Conservation (phyloP, 2,888 invertebrate genomes). For the Dryocosmus kuriphilus region DNA sequence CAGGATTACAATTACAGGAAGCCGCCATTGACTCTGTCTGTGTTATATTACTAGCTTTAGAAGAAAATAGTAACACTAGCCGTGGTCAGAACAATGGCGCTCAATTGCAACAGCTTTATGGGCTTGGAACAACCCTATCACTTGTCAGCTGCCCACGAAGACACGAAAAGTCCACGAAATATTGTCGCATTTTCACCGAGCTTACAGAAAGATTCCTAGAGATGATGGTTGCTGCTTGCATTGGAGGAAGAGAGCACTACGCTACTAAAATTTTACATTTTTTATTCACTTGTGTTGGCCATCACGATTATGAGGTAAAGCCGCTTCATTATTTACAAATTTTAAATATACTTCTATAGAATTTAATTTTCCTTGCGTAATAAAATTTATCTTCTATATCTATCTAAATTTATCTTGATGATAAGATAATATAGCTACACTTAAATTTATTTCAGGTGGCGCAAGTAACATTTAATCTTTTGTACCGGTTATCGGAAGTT, state of each 20-base stretch:
- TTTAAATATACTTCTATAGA: too few species aligned
- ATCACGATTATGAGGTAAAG: constrained; percentile 98
- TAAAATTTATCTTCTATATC: constrained; percentile 44
- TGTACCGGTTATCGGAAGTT: constrained; percentile 98
- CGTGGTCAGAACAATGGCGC: constrained; percentile 80
- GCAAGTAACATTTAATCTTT: constrained; percentile 97
- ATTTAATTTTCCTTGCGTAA: background rate
- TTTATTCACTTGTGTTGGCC: constrained; percentile 94
- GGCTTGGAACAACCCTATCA: constrained; percentile 92
- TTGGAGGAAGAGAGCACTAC: constrained; percentile 84
- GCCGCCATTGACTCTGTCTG: constrained; percentile 95
- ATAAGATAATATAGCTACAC: too few species aligned
- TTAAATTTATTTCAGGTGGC: too few species aligned
- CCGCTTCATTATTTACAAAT: too few species aligned
- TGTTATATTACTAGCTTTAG: constrained; percentile 89
- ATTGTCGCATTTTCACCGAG: constrained; percentile 96
- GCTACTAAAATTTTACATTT: constrained; percentile 92
- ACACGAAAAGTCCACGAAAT: constrained; percentile 96
- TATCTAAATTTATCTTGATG: too few species aligned
- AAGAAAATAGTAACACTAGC: constrained; percentile 78
- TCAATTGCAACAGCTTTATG: constrained; percentile 84
- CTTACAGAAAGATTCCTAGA: constrained; percentile 93
- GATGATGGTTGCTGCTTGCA: constrained; percentile 85
- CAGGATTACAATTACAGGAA: constrained; percentile 87
- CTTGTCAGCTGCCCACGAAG: constrained; percentile 94